A percentile compares a stretch with the other conserved stretches of the same genome.
Evolutionary conservation across 1,140 invertebrate genomes (phyloP).

Genomic region (Zaprionus nigranus): DNA sequence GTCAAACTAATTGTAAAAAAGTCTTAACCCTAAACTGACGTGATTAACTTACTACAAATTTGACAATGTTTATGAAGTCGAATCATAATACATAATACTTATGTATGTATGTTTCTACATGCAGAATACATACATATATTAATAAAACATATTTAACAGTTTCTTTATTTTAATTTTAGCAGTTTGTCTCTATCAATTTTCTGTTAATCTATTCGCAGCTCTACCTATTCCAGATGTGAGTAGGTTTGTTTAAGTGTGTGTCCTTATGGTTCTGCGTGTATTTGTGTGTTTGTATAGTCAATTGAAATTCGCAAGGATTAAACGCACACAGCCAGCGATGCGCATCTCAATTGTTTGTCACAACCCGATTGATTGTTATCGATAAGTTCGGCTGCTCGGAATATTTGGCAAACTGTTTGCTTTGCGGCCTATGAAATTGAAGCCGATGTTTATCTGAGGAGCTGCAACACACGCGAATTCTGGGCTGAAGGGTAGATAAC

Average conservation of each 20-base stretch:
- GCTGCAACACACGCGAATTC: slow-evolving; percentile 26
- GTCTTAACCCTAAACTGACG: too few relatives aligned
- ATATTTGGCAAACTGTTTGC: slow-evolving; percentile 68
- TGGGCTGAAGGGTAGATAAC: not conserved
- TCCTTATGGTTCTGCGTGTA: slow-evolving; percentile 12
- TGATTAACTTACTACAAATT: too few relatives aligned
- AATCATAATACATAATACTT: too few relatives aligned
- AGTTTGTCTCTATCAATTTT: slow-evolving; percentile 67
- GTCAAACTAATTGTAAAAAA: too few relatives aligned
- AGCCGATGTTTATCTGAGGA: slow-evolving; percentile 69
- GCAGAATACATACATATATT: not conserved
- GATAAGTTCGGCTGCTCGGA: slow-evolving; percentile 53
- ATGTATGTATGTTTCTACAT: too few relatives aligned
- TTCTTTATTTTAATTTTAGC: slow-evolving; percentile 63
- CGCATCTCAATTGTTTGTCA: slow-evolving; percentile 66
- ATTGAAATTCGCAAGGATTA: slow-evolving; percentile 78
- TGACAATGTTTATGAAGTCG: too few relatives aligned
- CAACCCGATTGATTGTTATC: slow-evolving; percentile 54
- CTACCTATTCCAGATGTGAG: slow-evolving; percentile 9
- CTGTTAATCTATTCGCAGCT: slow-evolving; percentile 61
- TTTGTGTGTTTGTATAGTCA: slow-evolving; percentile 35
- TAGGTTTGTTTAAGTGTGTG: slow-evolving; percentile 12
- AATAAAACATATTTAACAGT: slow-evolving; percentile 60
- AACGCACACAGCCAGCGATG: slow-evolving; percentile 67
- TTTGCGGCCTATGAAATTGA: slow-evolving; percentile 80